phyloP scores from a whole-genome alignment of 2,888 invertebrate species.

The Emmelina monodactyla region DNA sequence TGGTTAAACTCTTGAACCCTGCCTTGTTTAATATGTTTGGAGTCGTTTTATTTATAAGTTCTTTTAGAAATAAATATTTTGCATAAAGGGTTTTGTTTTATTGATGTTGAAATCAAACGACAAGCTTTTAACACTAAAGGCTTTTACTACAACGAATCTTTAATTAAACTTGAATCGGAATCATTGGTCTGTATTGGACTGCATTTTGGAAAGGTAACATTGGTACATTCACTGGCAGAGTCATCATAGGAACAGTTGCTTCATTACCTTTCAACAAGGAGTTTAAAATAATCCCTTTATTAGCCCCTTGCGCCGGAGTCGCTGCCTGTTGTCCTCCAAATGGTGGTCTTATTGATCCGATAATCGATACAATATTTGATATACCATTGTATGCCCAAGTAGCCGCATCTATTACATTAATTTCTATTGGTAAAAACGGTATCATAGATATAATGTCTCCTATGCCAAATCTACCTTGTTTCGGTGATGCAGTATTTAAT shows the following conservation, averaged over 20 bases:
- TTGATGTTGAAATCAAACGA: no score
- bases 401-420: slow-evolving; percentile 70
- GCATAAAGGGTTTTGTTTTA: background rate
- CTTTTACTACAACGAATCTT: no score
- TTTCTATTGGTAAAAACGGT: slow-evolving; percentile 68
- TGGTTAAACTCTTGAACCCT: slow-evolving; percentile 52
- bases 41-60: slow-evolving; percentile 4
- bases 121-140: no score
- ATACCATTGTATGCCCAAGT: slow-evolving; percentile 45
- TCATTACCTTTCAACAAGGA: background rate
- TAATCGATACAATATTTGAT: slow-evolving; percentile 32
- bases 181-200: no score
- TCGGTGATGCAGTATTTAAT: slow-evolving; percentile 23
- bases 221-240: no score
- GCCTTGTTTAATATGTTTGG: slow-evolving; percentile 18
- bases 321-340: background rate
- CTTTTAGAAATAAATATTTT: slow-evolving; percentile 19
- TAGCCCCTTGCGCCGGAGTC: background rate
- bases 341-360: slow-evolving; percentile 29
- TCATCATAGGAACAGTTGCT: background rate
- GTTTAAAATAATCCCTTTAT: background rate
- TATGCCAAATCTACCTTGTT: slow-evolving; percentile 30
- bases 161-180: no score
- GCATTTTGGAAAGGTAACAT: no score
- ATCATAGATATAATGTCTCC: slow-evolving; percentile 59